Conservation (phyloP, 2,888 invertebrate genomes). For the Drosophila anomelani region DNA sequence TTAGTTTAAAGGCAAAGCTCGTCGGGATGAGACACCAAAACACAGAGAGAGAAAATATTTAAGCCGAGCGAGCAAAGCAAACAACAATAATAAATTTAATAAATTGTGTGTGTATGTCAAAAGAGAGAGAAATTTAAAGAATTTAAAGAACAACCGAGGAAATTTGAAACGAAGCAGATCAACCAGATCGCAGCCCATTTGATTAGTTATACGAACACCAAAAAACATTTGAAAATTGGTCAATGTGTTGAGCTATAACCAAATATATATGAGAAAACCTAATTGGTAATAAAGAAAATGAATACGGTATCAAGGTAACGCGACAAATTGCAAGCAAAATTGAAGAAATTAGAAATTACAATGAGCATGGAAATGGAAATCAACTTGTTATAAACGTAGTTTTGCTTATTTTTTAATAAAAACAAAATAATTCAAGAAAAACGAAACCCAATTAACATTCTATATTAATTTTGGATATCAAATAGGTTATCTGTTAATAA, state of each 20-base stretch:
- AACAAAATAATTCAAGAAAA: constrained; percentile 78
- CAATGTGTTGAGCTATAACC: constrained; percentile 37
- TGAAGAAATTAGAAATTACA: constrained; percentile 42
- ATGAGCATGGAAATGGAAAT: constrained; percentile 79
- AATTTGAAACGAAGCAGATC: constrained; percentile 62
- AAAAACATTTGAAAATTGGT: constrained; percentile 45
- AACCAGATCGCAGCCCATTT: constrained; percentile 60
- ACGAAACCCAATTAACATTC: constrained; percentile 19
- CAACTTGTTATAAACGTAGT: constrained; percentile 85
- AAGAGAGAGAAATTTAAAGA: constrained; percentile 66
- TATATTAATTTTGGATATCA: background rate
- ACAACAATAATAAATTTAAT: constrained; percentile 80
- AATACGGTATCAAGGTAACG: constrained; percentile 49
- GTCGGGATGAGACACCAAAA: constrained; percentile 52
- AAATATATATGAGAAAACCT: constrained; percentile 9
- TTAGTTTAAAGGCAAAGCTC: constrained; percentile 66
- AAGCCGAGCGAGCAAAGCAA: constrained; percentile 69
- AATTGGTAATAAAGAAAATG: constrained; percentile 23
- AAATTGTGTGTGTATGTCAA: constrained; percentile 71
- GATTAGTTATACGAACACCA: constrained; percentile 67
- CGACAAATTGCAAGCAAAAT: constrained; percentile 63
- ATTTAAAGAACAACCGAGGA: constrained; percentile 58
- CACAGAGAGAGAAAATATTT: constrained; percentile 45
- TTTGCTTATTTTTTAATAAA: constrained; percentile 85
- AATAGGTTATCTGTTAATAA: background rate